Base-by-base conservation (phyloP, 2,888 invertebrate genomes). In the Microplitis manilae region DNA sequence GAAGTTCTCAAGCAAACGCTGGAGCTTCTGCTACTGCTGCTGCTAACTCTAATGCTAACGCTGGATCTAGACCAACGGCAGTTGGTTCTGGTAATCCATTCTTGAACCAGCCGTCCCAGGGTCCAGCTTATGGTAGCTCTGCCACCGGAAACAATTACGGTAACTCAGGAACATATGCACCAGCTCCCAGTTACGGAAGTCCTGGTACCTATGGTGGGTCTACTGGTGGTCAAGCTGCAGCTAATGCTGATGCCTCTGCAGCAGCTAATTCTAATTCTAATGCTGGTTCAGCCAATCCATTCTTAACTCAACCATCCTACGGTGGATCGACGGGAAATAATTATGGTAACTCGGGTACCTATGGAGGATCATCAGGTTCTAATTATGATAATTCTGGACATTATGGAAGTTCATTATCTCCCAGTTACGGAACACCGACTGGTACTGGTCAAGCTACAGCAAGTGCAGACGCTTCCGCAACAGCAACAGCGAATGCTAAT, bases 401-500 rank as follows among this genome's bases (percentile, higher is more conserved):
- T 6, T 76, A 71, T 1, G 77, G 76, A 9, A 78, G 77, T 30
- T 68, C 77, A 0, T 75, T 77, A 15, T 1, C 30, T 30, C 30
- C 30, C 4, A 30, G 0, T 30, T 30, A 30, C 4, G 30, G 30
- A 30, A 0, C 30, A 30, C 30, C 4, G 2, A 30, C 30, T 30
- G 30, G 30, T 30, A 30, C 30, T 13, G 13, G 9, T 50, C 50
- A 50, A 50, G 50, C 9, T 13, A 5, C 9, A 50, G 50, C 50
- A 13, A 50, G 1, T 40, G 78, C 80, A 30, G 80, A 79, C 17
- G 30, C 30, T 1, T 30, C 30, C 4, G 79, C 81, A 5, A 75
- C 30, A 59, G 79, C 81, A 5, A 75, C 30, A 59, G 79, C 77
- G 38, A 68, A 74, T 2, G 30, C 72, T 1, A 75, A 79, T 68